phyloP scores from a whole-genome alignment of 2,888 invertebrate genomes.

The Tachystola acroxantha region DNA sequence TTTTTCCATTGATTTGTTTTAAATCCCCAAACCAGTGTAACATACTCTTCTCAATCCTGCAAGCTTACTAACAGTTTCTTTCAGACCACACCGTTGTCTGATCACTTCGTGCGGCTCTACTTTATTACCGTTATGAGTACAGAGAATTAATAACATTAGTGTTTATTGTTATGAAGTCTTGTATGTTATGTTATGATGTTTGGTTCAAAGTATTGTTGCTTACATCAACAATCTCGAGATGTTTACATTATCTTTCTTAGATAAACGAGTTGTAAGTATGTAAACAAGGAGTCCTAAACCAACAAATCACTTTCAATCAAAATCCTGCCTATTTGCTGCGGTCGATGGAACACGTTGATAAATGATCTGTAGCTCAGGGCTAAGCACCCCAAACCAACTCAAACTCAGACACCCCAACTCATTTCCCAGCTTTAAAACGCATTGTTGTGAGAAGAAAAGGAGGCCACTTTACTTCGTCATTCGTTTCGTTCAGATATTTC shows the following conservation, averaged over 20 bases:
- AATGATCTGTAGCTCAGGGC: background rate
- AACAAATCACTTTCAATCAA: conserved; percentile 5
- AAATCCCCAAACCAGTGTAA: too few species aligned
- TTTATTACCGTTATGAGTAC: too few species aligned
- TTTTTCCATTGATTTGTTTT: too few species aligned
- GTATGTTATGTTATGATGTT: too few species aligned
- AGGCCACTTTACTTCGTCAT: background rate
- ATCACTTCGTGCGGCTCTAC: too few species aligned
- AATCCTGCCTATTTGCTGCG: background rate
- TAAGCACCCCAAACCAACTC: background rate
- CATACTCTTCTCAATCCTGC: too few species aligned
- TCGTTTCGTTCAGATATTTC: too few species aligned
- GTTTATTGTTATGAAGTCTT: too few species aligned
- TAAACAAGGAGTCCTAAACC: conserved; percentile 5
- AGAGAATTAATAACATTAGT: too few species aligned
- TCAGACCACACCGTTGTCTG: too few species aligned
- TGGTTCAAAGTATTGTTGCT: too few species aligned
- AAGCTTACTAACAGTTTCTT: too few species aligned
- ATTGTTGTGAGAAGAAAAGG: conserved; percentile 1
- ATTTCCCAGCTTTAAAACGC: conserved; percentile 1
- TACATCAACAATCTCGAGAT: background rate
- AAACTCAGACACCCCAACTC: background rate
- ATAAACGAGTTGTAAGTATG: background rate
- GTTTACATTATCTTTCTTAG: background rate
- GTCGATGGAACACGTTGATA: conserved; percentile 1